phyloP scores from a whole-genome alignment of 1,140 invertebrate genomes.

The Druon quercuslanigerum region DNA sequence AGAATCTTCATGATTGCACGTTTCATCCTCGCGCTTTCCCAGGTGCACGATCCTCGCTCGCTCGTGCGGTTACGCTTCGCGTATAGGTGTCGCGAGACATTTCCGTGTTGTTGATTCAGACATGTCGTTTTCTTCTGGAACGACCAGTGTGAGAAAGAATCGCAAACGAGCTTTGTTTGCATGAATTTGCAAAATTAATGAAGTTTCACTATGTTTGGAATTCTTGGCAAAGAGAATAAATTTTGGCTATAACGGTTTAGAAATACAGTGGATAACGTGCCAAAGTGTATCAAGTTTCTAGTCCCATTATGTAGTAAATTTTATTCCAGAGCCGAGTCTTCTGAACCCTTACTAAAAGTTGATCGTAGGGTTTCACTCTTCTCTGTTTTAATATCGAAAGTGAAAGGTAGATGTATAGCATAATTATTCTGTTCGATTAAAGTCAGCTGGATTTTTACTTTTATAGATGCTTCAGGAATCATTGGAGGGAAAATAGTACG shows the following conservation, averaged over 20 bases:
- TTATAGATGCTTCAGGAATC: slow-evolving; percentile 11
- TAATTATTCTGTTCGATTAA: neutral
- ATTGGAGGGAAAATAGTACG: slow-evolving; percentile 7
- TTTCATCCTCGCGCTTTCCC: slow-evolving; percentile 61
- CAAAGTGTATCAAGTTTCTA: too few relatives aligned
- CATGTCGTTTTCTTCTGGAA: neutral
- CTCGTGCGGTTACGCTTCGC: slow-evolving; percentile 35
- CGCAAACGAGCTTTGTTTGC: too few relatives aligned
- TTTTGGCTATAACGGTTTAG: too few relatives aligned
- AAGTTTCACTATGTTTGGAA: too few relatives aligned
- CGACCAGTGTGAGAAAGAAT: too few relatives aligned
- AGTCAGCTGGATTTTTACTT: neutral
- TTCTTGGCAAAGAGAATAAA: too few relatives aligned
- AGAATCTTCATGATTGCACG: slow-evolving; percentile 71
- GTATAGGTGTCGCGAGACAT: slow-evolving; percentile 35
- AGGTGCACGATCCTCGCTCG: slow-evolving; percentile 55
- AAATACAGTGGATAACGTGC: too few relatives aligned
- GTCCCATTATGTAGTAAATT: too few relatives aligned
- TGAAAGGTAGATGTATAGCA: neutral
- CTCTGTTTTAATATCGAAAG: neutral
- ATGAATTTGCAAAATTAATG: too few relatives aligned
- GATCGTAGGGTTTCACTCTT: too few relatives aligned
- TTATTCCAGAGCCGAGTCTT: too few relatives aligned
- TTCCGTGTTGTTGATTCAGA: neutral
- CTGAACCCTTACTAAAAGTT: too few relatives aligned